Percentiles rank a stretch among this genome's conserved stretches.
phyloP scores from a whole-genome alignment of 1,140 invertebrate genomes.

The Philopotamus ludificatus region DNA sequence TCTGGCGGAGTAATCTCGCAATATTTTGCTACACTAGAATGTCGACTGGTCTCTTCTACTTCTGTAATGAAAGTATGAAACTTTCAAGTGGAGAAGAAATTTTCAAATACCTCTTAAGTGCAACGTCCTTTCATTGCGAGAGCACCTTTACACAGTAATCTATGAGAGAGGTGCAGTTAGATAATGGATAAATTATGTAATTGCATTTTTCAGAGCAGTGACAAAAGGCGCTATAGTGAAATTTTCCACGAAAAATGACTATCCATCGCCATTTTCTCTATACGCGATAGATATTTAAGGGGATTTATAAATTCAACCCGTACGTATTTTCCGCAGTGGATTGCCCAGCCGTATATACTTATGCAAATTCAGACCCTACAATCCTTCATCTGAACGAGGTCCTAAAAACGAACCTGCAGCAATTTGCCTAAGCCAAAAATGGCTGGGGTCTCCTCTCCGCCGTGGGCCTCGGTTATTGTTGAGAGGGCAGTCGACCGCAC shows the following conservation, averaged over 20 bases:
- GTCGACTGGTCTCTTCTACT: not conserved
- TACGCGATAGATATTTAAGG: constrained; percentile 4
- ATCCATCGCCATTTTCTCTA: not conserved
- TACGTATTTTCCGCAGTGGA: not conserved
- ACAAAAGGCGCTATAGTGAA: not conserved
- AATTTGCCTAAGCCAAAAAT: not conserved
- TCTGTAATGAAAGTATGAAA: constrained; percentile 27
- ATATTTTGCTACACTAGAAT: not conserved
- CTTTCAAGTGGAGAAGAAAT: constrained; percentile 10
- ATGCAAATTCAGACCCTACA: too few species aligned
- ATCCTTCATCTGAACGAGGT: not conserved
- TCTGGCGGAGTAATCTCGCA: too few species aligned
- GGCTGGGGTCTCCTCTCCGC: not conserved
- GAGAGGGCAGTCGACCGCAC: not conserved
- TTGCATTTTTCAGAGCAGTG: too few species aligned
- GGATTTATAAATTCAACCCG: not conserved
- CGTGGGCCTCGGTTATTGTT: not conserved
- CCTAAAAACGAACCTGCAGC: constrained; percentile 1
- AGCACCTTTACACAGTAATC: not conserved
- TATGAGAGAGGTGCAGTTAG: not conserved
- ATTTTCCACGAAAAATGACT: not conserved
- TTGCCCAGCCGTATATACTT: too few species aligned
- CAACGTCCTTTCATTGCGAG: constrained; percentile 16
- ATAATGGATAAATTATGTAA: not conserved
- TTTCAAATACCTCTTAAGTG: constrained; percentile 31